These are phyloP conservation scores for Keiferia lycopersicella DNA, from an alignment of 2,888 invertebrate genomes.

Conservation along the genomic window DNA sequence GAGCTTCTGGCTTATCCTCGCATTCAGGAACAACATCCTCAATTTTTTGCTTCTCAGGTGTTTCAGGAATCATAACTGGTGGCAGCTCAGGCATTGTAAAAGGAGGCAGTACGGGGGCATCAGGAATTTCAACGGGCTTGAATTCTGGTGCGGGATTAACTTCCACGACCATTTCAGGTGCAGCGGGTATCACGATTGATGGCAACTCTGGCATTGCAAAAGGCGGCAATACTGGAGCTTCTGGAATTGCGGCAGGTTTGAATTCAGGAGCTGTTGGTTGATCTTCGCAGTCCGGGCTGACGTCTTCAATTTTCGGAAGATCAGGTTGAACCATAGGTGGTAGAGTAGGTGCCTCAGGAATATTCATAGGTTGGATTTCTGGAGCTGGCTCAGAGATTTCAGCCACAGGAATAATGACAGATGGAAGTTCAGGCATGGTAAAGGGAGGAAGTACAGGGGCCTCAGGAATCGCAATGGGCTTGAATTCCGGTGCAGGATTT, in stretches of 20 bases:
- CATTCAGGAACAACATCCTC: neutral
- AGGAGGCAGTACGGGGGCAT: constrained; percentile 4
- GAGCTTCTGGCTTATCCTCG: neutral
- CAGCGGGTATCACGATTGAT: neutral
- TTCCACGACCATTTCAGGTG: neutral
- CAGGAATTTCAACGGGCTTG: constrained; percentile 9
- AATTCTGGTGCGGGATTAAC: neutral
- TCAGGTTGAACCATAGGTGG: no score
- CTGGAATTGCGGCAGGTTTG: constrained; percentile 15
- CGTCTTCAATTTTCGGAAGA: neutral
- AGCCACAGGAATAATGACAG: constrained; percentile 31
- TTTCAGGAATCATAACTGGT: neutral
- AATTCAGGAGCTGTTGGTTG: neutral
- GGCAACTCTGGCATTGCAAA: constrained; percentile 17
- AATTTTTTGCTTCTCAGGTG: neutral
- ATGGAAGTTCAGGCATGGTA: constrained; percentile 12
- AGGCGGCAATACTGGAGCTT: constrained; percentile 20
- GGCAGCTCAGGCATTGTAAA: neutral
- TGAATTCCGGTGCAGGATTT: neutral
- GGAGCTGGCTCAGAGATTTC: no score
- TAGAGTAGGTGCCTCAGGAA: no score
- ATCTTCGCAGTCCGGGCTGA: neutral
- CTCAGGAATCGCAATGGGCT: constrained; percentile 16
- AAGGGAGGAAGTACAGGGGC: constrained; percentile 18
- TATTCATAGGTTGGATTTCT: no score